Base-by-base conservation (phyloP, 1,140 invertebrate species). In the Sitodiplosis mosellana region DNA sequence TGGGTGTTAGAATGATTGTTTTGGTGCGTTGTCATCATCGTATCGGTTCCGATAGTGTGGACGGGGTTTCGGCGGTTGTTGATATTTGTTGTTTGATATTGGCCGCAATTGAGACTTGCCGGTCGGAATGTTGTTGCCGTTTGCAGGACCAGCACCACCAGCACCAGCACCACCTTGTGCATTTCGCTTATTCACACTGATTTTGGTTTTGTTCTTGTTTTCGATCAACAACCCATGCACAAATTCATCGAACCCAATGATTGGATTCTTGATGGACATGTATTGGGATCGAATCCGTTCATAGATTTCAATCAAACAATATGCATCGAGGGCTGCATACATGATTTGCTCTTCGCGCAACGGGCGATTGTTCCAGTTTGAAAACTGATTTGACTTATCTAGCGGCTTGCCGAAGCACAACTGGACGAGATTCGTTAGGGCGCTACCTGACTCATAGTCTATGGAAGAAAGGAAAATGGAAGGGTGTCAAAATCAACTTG, bases 321-420 rank as follows among this genome's bases (percentile, higher is more conserved):
- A 81, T 0, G 82, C 82, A 68, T 88, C 84, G 14, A 85, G 59
- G 10, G 83, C 77, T 52, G 84, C 86, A 69, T 90, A 90, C 36
- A 65, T 61, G 19, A 85, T 72, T 65, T 90, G 87, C 49, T 73
- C 70, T 33, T 72, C 59, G 14, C 84, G 61, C 11, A 90, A 59
- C 3, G 87, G 87, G 53, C 87, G 64, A 54, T 73, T 72, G 49
- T 85, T 78, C 86, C 86, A 90, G 65, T 89, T 81, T 0, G 83
- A 87, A 66, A 86, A 83, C 55, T 88, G 85, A 60, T 90, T 81
- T 2, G 69, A 69, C 64, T 90, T 90, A 58, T 83, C 74, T 0
- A 90, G 60, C 41, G 74, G 73, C 47, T 72, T 68, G 6, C 83
- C 84, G 33, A 87, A 64, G 55, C 79, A 81, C 2, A 76, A 56